Conservation (phyloP, 2,113 vertebrate genomes). For the Chauna torquata region DNA sequence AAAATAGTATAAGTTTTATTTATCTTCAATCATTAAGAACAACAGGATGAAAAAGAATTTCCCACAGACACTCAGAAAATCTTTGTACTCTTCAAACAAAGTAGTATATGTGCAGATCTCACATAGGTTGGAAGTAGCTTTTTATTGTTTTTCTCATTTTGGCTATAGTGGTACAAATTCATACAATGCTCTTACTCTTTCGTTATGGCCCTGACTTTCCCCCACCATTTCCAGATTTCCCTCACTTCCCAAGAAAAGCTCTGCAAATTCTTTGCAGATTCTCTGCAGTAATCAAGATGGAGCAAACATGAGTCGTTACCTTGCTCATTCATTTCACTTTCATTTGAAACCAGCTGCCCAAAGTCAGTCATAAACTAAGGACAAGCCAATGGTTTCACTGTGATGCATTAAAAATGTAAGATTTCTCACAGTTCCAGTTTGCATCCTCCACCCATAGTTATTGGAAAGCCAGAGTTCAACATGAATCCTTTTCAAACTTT, state of each 20-base stretch:
- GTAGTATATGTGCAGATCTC: background rate
- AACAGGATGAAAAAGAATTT: background rate
- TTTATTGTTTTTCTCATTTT: background rate
- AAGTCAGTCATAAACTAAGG: background rate
- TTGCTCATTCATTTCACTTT: background rate
- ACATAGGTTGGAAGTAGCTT: background rate
- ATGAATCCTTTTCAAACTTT: background rate
- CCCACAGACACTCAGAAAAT: background rate
- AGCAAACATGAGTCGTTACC: background rate
- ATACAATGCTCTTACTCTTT: background rate
- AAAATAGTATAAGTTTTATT: background rate
- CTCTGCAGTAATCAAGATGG: background rate
- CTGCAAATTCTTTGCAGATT: background rate
- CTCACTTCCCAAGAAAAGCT: background rate
- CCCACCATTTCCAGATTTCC: background rate
- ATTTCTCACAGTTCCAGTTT: background rate
- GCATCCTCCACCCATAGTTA: background rate
- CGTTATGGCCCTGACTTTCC: background rate
- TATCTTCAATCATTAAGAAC: background rate
- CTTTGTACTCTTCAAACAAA: background rate
- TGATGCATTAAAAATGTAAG: background rate
- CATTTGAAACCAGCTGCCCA: background rate
- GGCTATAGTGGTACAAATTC: background rate
- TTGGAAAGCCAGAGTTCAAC: background rate
- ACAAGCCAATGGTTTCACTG: constrained; percentile 23